Base-by-base conservation (phyloP, 2,888 invertebrate genomes). In the Ellobium chinense region DNA sequence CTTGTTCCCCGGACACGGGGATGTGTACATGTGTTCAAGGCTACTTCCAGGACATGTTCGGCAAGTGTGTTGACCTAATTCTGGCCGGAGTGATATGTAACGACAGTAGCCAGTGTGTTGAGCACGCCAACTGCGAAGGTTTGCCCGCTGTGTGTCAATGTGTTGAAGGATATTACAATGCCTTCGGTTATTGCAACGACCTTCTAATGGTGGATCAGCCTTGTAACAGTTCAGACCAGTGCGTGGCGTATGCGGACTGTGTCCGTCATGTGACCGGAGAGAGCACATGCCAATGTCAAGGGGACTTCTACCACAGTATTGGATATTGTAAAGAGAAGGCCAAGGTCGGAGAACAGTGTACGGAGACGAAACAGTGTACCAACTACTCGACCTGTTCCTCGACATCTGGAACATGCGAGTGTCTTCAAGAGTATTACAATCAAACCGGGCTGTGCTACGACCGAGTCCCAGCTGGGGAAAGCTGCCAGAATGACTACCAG, bases 171-270 rank as follows among this genome's bases (percentile, higher is more conserved):
- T 82, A 80, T 69, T 82, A 80, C 73, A 29, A 60, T 27, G 54
- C 54, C 62, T 21, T 60, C 24, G 82, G 82, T 1, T 27, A 80
- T 36, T 82, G 82, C 73, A 39, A 14, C 39, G 69, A 74, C 3
- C 9, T 56, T 21, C 27, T 2, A 1, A 31, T 9, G 7, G 21
- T 77, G 0, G 56, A 65, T 29, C 56, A 54, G 29, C n/a, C 29
- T 14, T 81, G 81, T 46, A 78, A 78, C 68, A 58, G 69, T 1
- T 74, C 74, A 2, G 54, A 73, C 9, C 78, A 81, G 69, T 81
- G 81, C 68, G 78, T 60, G 46, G 73, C 65, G 21, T n/a, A 82
- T 36, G 76, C 82, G 14, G 46, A 75, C 36, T 82, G 82, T 39
- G 27, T 27, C 14, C 4, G 24, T 34, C 29, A 66, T 36, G 21